phyloP scores from a whole-genome alignment of 2,888 invertebrate species.

The Amphipoea oculea region DNA sequence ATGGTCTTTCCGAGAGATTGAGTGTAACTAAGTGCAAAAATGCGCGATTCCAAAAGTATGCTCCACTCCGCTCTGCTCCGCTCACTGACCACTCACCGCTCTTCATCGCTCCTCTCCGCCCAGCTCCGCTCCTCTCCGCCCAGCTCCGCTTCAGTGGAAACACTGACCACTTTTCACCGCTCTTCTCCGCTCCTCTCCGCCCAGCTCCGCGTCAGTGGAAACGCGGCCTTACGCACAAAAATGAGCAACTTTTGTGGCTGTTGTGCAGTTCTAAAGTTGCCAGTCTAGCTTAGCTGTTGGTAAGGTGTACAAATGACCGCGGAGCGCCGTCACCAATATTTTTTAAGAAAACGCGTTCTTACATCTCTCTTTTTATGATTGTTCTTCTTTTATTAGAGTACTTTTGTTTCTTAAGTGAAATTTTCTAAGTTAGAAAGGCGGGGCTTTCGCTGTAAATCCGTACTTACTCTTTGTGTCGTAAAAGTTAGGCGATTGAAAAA shows the following conservation, averaged over 20 bases:
- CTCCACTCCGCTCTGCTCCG: too few relatives aligned
- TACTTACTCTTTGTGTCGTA: constrained; percentile 87
- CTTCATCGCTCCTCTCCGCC: too few relatives aligned
- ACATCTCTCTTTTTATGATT: constrained; percentile 88
- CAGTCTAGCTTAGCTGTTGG: constrained; percentile 58
- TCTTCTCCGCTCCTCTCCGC: too few relatives aligned
- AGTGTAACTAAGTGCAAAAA: too few relatives aligned
- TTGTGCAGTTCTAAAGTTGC: constrained; percentile 64
- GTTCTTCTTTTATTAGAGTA: constrained; percentile 90
- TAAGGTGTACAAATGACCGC: constrained; percentile 60
- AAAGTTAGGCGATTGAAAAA: constrained; percentile 88
- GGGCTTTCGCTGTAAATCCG: constrained; percentile 86
- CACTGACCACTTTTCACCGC: too few relatives aligned
- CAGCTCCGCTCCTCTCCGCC: too few relatives aligned
- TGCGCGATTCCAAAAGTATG: too few relatives aligned
- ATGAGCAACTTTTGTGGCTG: constrained; percentile 17
- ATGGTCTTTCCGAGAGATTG: too few relatives aligned
- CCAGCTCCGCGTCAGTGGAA: too few relatives aligned
- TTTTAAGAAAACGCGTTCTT: constrained; percentile 82
- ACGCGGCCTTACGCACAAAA: too few relatives aligned
- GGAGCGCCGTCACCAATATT: constrained; percentile 65
- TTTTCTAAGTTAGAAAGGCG: constrained; percentile 87
- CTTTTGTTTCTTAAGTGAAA: constrained; percentile 90
- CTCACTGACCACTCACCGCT: too few relatives aligned
- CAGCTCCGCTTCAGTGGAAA: too few relatives aligned